Evolutionary conservation across 2,113 vertebrate species (phyloP), one percentile per base, ranked within the genome.

Genomic region (Lepisosteus oculatus): DNA sequence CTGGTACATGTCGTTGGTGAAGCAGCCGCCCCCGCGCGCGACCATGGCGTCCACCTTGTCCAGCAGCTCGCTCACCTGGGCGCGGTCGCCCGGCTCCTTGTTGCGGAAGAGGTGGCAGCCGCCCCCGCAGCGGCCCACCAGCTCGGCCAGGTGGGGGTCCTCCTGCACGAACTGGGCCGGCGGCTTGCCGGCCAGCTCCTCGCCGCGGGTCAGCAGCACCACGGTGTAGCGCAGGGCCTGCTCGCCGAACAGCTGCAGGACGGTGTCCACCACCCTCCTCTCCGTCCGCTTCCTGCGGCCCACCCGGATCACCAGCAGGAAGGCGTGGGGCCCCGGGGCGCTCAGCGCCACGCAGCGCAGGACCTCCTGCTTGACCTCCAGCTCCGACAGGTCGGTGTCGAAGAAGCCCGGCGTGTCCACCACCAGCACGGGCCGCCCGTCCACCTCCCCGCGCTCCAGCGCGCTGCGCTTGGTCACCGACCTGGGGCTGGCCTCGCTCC

Each of bases 331-430:
- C 12, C 62, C 62, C 1, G 62, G 62, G 6, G 6, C 17, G 41
- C 14, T 3, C 62, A 41, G 7, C 6, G 8, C 7, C 8, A 64
- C n/a, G 8, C 15, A 29, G 29, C 17, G 29, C 11, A 41, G 3
- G 8, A 64, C 8, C 42, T 64, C 17, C 29, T 29, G 8, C 41
- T 41, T 3, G 3, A 64, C 8, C 17, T 41, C 5, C 8, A 41
- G 14, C 6, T 15, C 17, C 0, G 0, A 3, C 8, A 64, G 62
- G 6, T 64, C 17, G 8, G 62, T 2, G 62, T 64, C 29, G 17
- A 64, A 64, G 15, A 64, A 42, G 17, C 62, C 62, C 2, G 62
- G 62, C 15, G 62, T 64, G 62, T 64, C 62, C 8, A 64, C 17
- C 17, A 64, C 17, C 29, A 29, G 3, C 8, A 64, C 62, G 6